Percentiles rank a stretch among this genome's conserved stretches.
Evolutionary conservation across 2,888 invertebrate species (phyloP).

Genomic region (Agriotes lineatus): DNA sequence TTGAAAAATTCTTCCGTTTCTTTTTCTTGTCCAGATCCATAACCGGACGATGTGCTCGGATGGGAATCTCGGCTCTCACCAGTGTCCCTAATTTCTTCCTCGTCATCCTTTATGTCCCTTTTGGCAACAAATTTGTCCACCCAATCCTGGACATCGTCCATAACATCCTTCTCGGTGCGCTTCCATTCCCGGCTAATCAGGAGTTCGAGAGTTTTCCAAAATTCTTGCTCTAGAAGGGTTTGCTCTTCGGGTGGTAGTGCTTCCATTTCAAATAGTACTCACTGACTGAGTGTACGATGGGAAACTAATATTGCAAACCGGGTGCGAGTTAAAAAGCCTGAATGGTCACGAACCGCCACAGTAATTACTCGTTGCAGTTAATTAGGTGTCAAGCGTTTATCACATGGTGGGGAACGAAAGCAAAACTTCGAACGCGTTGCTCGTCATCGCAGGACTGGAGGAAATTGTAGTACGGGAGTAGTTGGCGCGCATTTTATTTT

Average conservation of each 20-base stretch:
- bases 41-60: conserved; percentile 22
- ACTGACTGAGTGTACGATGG: neutral
- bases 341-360: conserved; percentile 21
- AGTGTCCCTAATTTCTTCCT: conserved; percentile 33
- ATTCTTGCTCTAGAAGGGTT: conserved; percentile 59
- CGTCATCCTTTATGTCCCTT: conserved; percentile 36
- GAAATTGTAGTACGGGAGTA: conserved; percentile 20
- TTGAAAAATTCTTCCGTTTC: conserved; percentile 52
- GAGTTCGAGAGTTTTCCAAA: conserved; percentile 76
- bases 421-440: conserved; percentile 1
- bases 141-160: conserved; percentile 60
- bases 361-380: conserved; percentile 31
- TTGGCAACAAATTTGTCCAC: conserved; percentile 55
- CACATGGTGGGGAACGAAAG: conserved; percentile 4
- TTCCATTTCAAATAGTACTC: neutral
- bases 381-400: conserved; percentile 30
- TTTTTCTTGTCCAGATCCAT: conserved; percentile 37
- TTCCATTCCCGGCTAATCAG: conserved; percentile 70
- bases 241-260: conserved; percentile 1
- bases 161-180: conserved; percentile 65
- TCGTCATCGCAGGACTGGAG: neutral
- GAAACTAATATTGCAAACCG: neutral
- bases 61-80: conserved; percentile 4
- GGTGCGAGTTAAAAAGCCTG: neutral
- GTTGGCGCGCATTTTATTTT: conserved; percentile 35